Percentiles rank a stretch among this genome's conserved stretches.
phyloP scores from a whole-genome alignment of 2,797 vertebrate genomes.

The Xenops minutus region DNA sequence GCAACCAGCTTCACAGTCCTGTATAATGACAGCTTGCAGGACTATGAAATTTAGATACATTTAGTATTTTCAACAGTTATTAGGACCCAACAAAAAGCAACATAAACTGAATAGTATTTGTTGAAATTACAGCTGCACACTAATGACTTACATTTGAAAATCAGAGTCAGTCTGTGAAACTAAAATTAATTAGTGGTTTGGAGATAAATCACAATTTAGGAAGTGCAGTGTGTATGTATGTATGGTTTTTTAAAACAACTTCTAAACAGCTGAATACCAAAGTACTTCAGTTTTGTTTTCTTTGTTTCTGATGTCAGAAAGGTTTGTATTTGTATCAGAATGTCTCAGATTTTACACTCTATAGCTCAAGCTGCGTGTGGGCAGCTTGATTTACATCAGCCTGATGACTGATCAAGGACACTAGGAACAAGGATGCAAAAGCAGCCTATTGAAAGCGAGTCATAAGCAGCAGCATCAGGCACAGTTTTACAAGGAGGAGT shows the following conservation, averaged over 20 bases:
- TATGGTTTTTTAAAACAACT: conserved; percentile 1
- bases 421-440: background rate
- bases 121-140: conserved; percentile 36
- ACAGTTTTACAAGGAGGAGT: background rate
- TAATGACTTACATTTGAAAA: conserved; percentile 30
- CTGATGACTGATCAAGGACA: background rate
- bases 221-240: background rate
- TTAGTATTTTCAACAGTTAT: background rate
- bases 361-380: background rate
- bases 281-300: background rate
- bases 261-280: conserved; percentile 9
- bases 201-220: conserved; percentile 54
- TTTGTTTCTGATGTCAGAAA: conserved; percentile 1
- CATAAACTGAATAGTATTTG: conserved; percentile 20
- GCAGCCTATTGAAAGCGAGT: background rate
- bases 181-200: conserved; percentile 32
- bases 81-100: conserved; percentile 20
- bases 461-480: background rate
- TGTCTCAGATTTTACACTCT: background rate
- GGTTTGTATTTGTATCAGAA: background rate
- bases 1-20: background rate
- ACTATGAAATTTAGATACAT: conserved; percentile 20
- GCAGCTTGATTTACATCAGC: background rate
- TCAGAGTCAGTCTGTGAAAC: conserved; percentile 10
- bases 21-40: background rate